Conservation (phyloP, 2,113 vertebrate genomes). For the Mystacornis crossleyi region DNA sequence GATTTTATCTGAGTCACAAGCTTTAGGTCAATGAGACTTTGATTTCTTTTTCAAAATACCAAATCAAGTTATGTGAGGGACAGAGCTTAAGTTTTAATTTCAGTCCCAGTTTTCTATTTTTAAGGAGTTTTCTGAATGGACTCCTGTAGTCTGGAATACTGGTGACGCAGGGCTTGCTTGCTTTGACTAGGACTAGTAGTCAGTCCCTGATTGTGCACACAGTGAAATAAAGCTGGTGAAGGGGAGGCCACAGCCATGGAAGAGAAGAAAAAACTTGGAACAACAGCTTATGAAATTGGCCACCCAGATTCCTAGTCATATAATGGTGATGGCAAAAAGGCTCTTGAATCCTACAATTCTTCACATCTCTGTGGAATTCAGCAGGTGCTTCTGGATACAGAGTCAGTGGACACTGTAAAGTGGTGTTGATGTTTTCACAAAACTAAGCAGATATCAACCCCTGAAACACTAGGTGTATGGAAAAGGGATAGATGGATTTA, state of each 20-base stretch:
- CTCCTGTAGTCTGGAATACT: not conserved
- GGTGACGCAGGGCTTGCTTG: not conserved
- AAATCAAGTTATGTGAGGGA: not conserved
- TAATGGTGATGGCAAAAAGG: not conserved
- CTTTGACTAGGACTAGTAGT: not conserved
- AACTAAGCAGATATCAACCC: not conserved
- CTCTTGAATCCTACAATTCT: not conserved
- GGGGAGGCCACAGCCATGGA: not conserved
- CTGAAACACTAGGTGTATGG: not conserved
- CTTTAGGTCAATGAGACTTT: not conserved
- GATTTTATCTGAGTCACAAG: not conserved
- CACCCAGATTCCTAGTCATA: not conserved
- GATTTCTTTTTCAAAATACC: slow-evolving; percentile 8
- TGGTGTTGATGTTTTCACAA: not conserved
- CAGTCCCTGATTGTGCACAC: rapidly evolving
- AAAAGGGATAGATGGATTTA: not conserved
- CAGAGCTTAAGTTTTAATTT: not conserved
- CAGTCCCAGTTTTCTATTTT: not conserved
- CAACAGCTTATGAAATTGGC: slow-evolving; percentile 38
- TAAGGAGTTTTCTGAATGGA: not conserved
- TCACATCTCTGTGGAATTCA: not conserved
- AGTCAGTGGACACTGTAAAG: not conserved
- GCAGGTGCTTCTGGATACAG: not conserved
- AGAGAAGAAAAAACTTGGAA: not conserved
- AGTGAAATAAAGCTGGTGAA: not conserved